Evolutionary conservation across 1,140 invertebrate species (phyloP), one percentile per base, ranked within the genome.

Genomic region (Drosophila murphyi): DNA sequence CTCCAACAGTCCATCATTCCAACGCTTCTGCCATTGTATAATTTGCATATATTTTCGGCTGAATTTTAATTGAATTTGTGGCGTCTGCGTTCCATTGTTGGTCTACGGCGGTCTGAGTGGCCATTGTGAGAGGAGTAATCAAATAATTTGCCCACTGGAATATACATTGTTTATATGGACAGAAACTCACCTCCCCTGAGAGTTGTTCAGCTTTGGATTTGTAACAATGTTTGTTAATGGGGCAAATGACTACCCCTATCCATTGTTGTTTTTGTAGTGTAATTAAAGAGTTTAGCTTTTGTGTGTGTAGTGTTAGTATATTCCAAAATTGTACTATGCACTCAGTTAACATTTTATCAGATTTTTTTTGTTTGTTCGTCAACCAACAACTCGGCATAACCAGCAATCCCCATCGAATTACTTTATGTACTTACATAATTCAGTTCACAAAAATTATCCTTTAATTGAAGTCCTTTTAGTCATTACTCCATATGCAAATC

Each of bases 1-100:
- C 52, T 20, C 20, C 20, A 20, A 64, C 41, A 52, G 60, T 65
- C 74, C 64, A 72, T 77, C 57, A 87, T 86, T 82, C 74, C 64
- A 72, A 73, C 57, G 82, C 82, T 82, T 79, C 70, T 64, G 63
- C 64, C 64, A 88, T 87, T 88, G 83, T 88, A 75, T 74, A 72
- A 79, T 80, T 77, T 83, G 83, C 82, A 87, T 88, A 87, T 77
- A 83, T 88, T 83, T 87, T 88, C 76, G 76, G 83, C 88, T 87
- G 85, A 88, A 87, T 87, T 88, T 87, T 87, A 87, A 88, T 87
- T 87, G 83, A 88, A 83, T 88, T 88, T 87, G 77, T 80, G 67
- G 72, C 80, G 64, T 56, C 72, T 65, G 37, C 20, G 48, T 31
- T 29, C 60, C 54, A 80, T 87, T 87, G 76, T 87, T 82, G 78